A percentile compares a stretch with the other conserved stretches of the same genome.
These are phyloP conservation scores for Hemicentrotus pulcherrimus DNA, from an alignment of 35 echinoderm and acorn worm genomes.

Conservation along the genomic window DNA sequence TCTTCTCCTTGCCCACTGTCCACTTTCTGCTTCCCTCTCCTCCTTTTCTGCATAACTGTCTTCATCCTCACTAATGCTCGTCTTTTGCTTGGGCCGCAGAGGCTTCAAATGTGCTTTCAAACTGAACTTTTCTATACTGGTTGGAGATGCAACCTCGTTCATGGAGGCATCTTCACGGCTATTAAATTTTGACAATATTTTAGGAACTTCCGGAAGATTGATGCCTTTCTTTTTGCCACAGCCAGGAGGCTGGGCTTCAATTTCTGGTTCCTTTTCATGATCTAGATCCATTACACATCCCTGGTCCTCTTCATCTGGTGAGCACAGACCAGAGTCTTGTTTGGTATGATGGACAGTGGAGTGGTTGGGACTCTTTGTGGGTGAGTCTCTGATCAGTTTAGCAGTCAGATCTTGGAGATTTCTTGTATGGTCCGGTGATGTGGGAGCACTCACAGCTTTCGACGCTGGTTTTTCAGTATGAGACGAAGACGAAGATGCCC, in stretches of 20 bases:
- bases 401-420: conserved; percentile 63
- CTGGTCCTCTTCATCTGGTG: conserved; percentile 63
- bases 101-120: conserved; percentile 69
- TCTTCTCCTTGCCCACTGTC: conserved; percentile 48
- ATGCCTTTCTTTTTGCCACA: conserved; percentile 49
- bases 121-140: conserved; percentile 62
- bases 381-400: conserved; percentile 51
- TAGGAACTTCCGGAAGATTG: conserved; percentile 61
- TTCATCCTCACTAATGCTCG: conserved; percentile 41
- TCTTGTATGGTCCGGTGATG: conserved; percentile 58
- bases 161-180: conserved; percentile 31
- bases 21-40: conserved; percentile 45
- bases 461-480: conserved; percentile 37
- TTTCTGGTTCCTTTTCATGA: conserved; percentile 50
- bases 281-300: conserved; percentile 61
- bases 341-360: conserved; percentile 35
- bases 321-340: conserved; percentile 47
- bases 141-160: conserved; percentile 36
- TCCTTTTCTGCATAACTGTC: conserved; percentile 43
- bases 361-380: conserved; percentile 24
- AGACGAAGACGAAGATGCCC: background rate
- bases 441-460: conserved; percentile 55
- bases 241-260: conserved; percentile 17
- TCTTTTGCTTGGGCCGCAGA: conserved; percentile 49
- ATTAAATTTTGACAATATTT: conserved; percentile 49